These are phyloP conservation scores for Triplophysa yarkandensis DNA, from an alignment of 2,797 vertebrate genomes.

Conservation along the genomic window DNA sequence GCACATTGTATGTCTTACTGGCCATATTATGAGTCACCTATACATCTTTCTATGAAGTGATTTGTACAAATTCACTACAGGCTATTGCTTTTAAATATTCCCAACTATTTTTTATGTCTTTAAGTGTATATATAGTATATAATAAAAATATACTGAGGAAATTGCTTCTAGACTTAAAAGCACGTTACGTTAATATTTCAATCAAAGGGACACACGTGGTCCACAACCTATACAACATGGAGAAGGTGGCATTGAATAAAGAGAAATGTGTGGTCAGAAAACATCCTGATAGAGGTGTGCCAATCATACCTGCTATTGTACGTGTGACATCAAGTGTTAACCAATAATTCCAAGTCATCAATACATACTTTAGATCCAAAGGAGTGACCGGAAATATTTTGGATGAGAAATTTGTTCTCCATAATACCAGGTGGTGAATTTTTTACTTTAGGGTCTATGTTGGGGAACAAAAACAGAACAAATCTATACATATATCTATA, in stretches of 20 bases:
- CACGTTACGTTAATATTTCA: slow-evolving; percentile 75
- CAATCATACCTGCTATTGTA: slow-evolving; percentile 56
- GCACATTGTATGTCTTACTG: slow-evolving; percentile 75
- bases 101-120: slow-evolving; percentile 81
- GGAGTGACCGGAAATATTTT: slow-evolving; percentile 45
- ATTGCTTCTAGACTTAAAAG: slow-evolving; percentile 78
- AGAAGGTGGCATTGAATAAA: slow-evolving; percentile 29
- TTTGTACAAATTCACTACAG: slow-evolving; percentile 90
- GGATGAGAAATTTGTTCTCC: slow-evolving; percentile 12
- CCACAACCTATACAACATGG: slow-evolving; percentile 50
- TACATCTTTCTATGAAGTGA: slow-evolving; percentile 80
- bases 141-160: slow-evolving; percentile 80
- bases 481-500: slow-evolving; percentile 80
- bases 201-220: slow-evolving; percentile 68
- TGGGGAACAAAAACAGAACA: slow-evolving; percentile 66
- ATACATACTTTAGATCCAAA: slow-evolving; percentile 45
- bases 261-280: slow-evolving; percentile 47
- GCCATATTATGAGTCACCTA: slow-evolving; percentile 83
- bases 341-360: slow-evolving; percentile 59
- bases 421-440: slow-evolving; percentile 14
- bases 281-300: slow-evolving; percentile 63
- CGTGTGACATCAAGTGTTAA: slow-evolving; percentile 56
- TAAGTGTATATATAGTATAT: slow-evolving; percentile 80
- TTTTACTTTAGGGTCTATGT: neutral
- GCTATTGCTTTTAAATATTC: slow-evolving; percentile 98